These are phyloP conservation scores for Zaprionus obscuricornis DNA, from an alignment of 2,888 invertebrate species.

Conservation along the genomic window DNA sequence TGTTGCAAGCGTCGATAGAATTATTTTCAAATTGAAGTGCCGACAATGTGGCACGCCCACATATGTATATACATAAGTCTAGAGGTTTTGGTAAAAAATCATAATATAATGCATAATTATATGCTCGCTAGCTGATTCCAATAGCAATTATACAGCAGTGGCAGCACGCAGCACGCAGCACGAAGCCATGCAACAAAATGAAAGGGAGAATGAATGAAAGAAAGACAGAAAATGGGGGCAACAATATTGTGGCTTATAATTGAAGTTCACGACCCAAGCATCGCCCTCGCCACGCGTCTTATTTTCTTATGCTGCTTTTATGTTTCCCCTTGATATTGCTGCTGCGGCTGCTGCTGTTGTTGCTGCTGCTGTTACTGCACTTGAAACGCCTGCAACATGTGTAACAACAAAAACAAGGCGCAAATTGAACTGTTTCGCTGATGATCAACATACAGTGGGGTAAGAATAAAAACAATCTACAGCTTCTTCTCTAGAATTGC, in stretches of 20 bases:
- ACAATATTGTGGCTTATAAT: conserved; percentile 49
- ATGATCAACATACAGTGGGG: conserved; percentile 24
- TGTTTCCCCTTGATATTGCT: conserved; percentile 20
- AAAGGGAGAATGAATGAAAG: no score
- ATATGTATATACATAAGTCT: no score
- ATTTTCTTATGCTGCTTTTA: conserved; percentile 15
- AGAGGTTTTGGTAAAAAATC: conserved; percentile 4
- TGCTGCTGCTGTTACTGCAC: conserved; percentile 24
- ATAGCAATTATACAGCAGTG: conserved; percentile 50
- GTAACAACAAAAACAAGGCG: conserved; percentile 19
- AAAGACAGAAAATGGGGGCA: no score
- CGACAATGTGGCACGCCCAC: not conserved
- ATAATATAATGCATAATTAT: conserved; percentile 51
- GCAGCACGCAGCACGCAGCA: conserved; percentile 12
- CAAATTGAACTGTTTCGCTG: conserved; percentile 56
- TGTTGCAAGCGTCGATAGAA: conserved; percentile 16
- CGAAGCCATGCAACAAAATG: no score
- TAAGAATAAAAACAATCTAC: conserved; percentile 1
- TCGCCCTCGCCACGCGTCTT: conserved; percentile 53
- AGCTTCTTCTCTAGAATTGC: conserved; percentile 34
- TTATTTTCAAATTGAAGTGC: not conserved
- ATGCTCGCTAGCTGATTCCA: conserved; percentile 58
- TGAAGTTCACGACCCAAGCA: conserved; percentile 70
- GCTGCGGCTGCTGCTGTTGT: conserved; percentile 10
- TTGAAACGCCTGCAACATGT: conserved; percentile 42